phyloP scores from a whole-genome alignment of 2,113 vertebrate species.

The Alosa alosa region DNA sequence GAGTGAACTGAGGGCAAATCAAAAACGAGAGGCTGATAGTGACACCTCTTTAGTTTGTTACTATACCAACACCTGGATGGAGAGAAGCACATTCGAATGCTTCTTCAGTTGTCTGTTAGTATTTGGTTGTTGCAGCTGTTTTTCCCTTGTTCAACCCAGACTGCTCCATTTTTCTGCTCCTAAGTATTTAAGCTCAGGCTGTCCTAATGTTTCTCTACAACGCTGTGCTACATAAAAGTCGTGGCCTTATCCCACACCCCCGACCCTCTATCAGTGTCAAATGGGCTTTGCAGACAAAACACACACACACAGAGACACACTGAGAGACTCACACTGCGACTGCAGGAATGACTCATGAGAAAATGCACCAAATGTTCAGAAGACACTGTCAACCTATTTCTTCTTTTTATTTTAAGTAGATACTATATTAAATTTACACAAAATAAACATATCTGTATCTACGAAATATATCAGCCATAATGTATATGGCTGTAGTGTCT shows the following conservation, averaged over 20 bases:
- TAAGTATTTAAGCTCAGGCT: not conserved
- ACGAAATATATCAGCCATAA: not conserved
- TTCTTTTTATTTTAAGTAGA: not conserved
- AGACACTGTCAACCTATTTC: not conserved
- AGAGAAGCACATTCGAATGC: not conserved
- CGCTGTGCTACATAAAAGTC: not conserved
- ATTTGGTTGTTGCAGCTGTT: conserved; percentile 8
- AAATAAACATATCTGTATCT: not conserved
- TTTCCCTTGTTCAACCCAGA: not conserved
- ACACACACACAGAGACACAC: conserved; percentile 2
- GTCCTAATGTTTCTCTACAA: not conserved
- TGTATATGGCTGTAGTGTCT: no score
- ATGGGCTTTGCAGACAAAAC: not conserved
- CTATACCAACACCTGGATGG: not conserved
- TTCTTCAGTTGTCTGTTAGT: not conserved
- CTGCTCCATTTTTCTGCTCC: conserved; percentile 2
- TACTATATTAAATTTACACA: not conserved
- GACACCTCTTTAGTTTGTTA: conserved; percentile 15
- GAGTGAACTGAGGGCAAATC: conserved; percentile 28
- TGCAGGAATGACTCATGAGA: conserved; percentile 1
- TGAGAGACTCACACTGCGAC: not conserved
- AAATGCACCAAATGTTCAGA: conserved; percentile 15
- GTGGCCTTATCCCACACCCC: not conserved
- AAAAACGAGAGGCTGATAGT: conserved; percentile 30
- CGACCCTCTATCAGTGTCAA: not conserved